These are phyloP conservation scores for Hoplostethus mediterraneus DNA, from an alignment of 2,797 vertebrate species.

Conservation along the genomic window DNA sequence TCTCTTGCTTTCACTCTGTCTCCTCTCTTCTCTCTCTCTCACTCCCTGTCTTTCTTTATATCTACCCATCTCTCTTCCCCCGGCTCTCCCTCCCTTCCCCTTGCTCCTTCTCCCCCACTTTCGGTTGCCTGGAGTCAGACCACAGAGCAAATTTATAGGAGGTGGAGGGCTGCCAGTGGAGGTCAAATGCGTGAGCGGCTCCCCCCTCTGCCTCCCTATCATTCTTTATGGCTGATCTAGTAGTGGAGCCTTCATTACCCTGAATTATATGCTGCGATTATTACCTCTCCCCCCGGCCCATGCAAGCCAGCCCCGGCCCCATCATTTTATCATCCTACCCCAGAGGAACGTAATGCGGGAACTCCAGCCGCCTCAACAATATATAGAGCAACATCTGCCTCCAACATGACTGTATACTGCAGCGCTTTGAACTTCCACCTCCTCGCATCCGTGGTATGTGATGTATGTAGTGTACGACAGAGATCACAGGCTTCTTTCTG, in stretches of 20 bases:
- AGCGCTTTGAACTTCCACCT: conserved; percentile 77
- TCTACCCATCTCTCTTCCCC: conserved; percentile 55
- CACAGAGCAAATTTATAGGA: conserved; percentile 74
- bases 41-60: conserved; percentile 34
- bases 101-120: conserved; percentile 13
- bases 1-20: neutral
- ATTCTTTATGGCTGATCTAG: conserved; percentile 81
- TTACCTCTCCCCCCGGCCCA: conserved; percentile 74
- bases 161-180: conserved; percentile 77
- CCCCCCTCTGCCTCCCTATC: conserved; percentile 74
- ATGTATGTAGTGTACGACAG: conserved; percentile 62
- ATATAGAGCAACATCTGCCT: conserved; percentile 79
- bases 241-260: conserved; percentile 81
- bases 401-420: conserved; percentile 72
- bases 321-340: conserved; percentile 80
- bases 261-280: conserved; percentile 80
- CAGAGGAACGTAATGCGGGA: conserved; percentile 68
- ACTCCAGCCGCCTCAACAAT: conserved; percentile 46
- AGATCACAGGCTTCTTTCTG: conserved; percentile 67
- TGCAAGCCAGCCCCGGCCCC: conserved; percentile 71
- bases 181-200: conserved; percentile 75
- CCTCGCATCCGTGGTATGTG: conserved; percentile 55
- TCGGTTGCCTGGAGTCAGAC: conserved; percentile 59
- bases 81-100: conserved; percentile 17
- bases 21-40: neutral